Evolutionary conservation across 2,113 vertebrate species (phyloP), one percentile per base, ranked within the genome.

Genomic region (Accipiter virgatus): DNA sequence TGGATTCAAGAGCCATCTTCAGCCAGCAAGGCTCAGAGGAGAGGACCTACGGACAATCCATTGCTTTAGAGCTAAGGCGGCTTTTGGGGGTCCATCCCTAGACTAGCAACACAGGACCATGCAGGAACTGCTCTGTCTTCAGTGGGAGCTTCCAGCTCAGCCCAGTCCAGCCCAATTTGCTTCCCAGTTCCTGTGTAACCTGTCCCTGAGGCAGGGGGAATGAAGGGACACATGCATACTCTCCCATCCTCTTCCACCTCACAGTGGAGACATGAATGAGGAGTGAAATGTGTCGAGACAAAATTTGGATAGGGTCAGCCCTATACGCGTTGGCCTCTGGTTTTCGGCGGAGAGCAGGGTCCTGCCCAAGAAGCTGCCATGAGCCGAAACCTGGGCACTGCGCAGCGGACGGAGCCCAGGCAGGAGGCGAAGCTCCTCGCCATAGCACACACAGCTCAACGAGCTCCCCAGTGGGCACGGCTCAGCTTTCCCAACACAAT

Each of bases 381-480:
- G 5, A 78, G 36, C 16, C 0, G 0, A 86, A 63, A 45, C 9
- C 36, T 23, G 48, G 8, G 26, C 6, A n/a, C 40, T 1, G 9
- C 6, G 1, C 0, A 0, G 36, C 0, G 0, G 38, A n/a, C 0
- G 0, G 47, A 67, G 16, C 23, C n/a, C 59, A 79, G 50, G 52
- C 38, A 88, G 61, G 56, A 74, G 38, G 13, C 1, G 2, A 71
- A 79, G 47, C 45, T 0, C 0, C 27, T 72, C 4, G 1, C 31
- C 2, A 3, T 3, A 38, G 65, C 61, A 38, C 58, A 66, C 14
- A 5, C 7, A 68, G 38, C 47, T 55, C 2, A 0, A 14, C 0
- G 1, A 40, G 62, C 10, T 79, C 22, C 48, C 42, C 3, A 0
- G 8, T 2, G 3, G 26, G 26, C 81, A 78, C 0, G 0, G 50